These are phyloP conservation scores for Anser cygnoides DNA, from an alignment of 2,113 vertebrate species.

Conservation along the genomic window DNA sequence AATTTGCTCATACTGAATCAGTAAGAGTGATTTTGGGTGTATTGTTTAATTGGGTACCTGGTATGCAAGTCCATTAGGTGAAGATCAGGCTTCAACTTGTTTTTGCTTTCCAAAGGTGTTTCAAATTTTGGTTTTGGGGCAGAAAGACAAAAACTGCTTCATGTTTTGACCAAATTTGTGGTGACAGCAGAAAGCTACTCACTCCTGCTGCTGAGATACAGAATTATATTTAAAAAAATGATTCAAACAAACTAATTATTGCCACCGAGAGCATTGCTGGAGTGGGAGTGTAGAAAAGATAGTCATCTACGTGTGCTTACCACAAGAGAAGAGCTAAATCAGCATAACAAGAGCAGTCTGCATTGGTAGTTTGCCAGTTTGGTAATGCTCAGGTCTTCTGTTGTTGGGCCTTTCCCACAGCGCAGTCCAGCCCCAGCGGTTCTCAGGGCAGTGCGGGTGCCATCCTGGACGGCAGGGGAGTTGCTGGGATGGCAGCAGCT, in stretches of 20 bases:
- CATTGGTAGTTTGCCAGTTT: background rate
- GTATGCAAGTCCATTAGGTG: background rate
- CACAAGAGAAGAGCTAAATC: conserved; percentile 38
- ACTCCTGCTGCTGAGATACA: background rate
- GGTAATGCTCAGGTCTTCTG: background rate
- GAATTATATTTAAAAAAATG: background rate
- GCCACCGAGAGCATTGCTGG: conserved; percentile 1
- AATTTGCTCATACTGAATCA: background rate
- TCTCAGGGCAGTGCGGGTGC: background rate
- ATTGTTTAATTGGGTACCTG: background rate
- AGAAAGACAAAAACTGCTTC: conserved; percentile 4
- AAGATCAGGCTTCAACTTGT: background rate
- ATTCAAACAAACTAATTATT: background rate
- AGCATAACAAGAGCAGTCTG: conserved; percentile 27
- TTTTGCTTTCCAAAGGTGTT: background rate
- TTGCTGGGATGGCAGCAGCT: background rate
- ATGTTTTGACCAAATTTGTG: background rate
- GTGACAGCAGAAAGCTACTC: background rate
- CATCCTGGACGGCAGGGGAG: background rate
- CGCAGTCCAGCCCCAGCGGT: background rate
- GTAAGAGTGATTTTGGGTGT: background rate
- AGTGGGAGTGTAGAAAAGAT: conserved; percentile 51
- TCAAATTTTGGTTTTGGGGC: background rate
- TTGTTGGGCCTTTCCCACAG: conserved; percentile 30
- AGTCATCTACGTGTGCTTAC: conserved; percentile 44